phyloP scores from a whole-genome alignment of 1,140 invertebrate genomes.

The Varroa destructor region DNA sequence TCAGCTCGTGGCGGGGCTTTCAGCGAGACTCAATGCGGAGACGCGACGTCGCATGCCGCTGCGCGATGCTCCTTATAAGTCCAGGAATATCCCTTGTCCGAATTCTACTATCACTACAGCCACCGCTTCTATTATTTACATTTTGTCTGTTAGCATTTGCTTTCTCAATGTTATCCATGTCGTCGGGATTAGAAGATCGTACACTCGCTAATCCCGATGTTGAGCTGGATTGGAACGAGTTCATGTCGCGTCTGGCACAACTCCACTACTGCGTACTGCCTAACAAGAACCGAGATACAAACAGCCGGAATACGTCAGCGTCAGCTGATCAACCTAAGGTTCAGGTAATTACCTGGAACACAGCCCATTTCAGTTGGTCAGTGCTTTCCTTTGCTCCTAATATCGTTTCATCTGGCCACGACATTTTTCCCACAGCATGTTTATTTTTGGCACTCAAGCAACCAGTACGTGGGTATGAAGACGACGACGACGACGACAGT shows the following conservation, averaged over 20 bases:
- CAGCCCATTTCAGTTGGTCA: background rate
- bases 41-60: too few relatives aligned
- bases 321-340: background rate
- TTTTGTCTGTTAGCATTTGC: conserved; percentile 41
- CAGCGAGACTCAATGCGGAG: too few relatives aligned
- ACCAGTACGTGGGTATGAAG: too few relatives aligned
- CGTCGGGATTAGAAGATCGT: conserved; percentile 40
- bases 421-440: too few relatives aligned
- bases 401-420: conserved; percentile 11
- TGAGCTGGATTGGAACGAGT: conserved; percentile 37
- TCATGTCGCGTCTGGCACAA: conserved; percentile 1
- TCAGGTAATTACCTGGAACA: background rate
- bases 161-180: conserved; percentile 39
- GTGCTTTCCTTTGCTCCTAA: conserved; percentile 33
- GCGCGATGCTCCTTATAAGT: background rate
- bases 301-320: background rate
- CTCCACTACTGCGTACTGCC: conserved; percentile 14
- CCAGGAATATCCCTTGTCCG: background rate
- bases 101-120: conserved; percentile 32
- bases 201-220: conserved; percentile 40
- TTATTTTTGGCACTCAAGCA: too few relatives aligned
- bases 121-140: conserved; percentile 42
- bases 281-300: background rate
- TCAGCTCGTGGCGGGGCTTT: too few relatives aligned
- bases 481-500: too few relatives aligned